A percentile compares a stretch with the other conserved stretches of the same genome.
phyloP scores from a whole-genome alignment of 2,113 vertebrate genomes.

The Atrichornis clamosus region DNA sequence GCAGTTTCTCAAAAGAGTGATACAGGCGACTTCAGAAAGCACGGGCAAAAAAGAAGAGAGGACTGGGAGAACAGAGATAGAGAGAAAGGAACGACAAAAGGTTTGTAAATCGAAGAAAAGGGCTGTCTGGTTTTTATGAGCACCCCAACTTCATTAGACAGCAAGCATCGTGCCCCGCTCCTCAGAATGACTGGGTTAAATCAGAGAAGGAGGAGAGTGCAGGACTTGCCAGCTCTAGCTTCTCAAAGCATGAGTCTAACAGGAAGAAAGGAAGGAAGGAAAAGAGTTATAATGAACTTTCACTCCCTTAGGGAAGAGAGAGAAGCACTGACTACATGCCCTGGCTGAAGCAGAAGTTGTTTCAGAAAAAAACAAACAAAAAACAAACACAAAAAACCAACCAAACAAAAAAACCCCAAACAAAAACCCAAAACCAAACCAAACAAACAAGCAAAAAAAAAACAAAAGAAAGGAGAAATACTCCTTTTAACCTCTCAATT shows the following conservation, averaged over 20 bases:
- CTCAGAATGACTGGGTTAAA: background rate
- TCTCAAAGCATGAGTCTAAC: background rate
- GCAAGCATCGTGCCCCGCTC: background rate
- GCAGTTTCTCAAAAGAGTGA: slow-evolving; percentile 27
- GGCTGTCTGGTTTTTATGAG: background rate
- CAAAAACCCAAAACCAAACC: no score
- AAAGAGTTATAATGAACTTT: background rate
- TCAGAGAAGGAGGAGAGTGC: background rate
- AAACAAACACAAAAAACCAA: background rate
- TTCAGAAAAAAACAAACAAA: background rate
- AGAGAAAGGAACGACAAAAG: background rate
- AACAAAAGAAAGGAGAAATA: background rate
- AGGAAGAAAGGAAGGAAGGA: background rate
- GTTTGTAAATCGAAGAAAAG: background rate
- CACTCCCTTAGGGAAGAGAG: background rate
- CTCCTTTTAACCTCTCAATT: background rate
- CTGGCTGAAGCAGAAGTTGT: background rate
- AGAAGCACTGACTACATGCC: background rate
- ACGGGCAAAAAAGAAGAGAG: background rate
- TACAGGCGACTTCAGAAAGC: slow-evolving; percentile 5
- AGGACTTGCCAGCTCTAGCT: background rate
- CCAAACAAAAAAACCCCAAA: no score
- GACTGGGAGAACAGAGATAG: background rate
- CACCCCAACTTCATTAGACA: background rate
- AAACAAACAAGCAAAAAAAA: no score